Conservation (phyloP, 2,888 invertebrate species). For the Caenorhabditis afra region DNA sequence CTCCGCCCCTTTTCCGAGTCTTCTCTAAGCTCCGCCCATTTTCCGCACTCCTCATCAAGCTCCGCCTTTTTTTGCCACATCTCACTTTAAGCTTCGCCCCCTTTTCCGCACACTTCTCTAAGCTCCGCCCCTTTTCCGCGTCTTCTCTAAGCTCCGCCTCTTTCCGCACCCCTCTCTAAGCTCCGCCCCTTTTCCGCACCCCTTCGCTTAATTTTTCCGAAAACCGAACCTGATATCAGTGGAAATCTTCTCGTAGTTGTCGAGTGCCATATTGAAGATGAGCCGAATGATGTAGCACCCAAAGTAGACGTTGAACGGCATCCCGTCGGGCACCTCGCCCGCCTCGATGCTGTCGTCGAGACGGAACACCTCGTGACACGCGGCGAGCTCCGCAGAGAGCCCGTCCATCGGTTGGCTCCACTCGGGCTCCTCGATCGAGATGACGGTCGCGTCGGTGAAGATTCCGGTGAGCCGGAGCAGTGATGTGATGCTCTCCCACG, state of each 20-base stretch:
- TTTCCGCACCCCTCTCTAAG: too few species aligned
- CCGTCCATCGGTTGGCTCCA: slow-evolving; percentile 63
- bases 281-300: slow-evolving; percentile 90
- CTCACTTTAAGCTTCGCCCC: too few species aligned
- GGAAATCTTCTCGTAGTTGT: slow-evolving; percentile 89
- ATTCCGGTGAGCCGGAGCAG: slow-evolving; percentile 93
- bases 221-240: slow-evolving; percentile 33
- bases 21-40: too few species aligned
- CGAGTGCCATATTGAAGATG: slow-evolving; percentile 94
- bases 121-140: too few species aligned
- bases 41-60: too few species aligned
- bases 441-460: slow-evolving; percentile 83
- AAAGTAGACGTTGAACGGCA: slow-evolving; percentile 89
- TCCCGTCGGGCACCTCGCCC: slow-evolving; percentile 82
- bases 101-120: too few species aligned
- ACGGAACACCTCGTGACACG: slow-evolving; percentile 75
- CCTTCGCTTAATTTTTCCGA: too few species aligned
- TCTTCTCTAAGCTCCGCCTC: too few species aligned
- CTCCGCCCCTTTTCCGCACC: too few species aligned
- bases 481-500: slow-evolving; percentile 93
- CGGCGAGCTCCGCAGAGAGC: slow-evolving; percentile 59
- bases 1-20: too few species aligned
- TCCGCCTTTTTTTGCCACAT: too few species aligned
- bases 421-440: slow-evolving; percentile 54
- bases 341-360: slow-evolving; percentile 70